phyloP scores from a whole-genome alignment of 2,113 vertebrate genomes.

The Gobio gobio region DNA sequence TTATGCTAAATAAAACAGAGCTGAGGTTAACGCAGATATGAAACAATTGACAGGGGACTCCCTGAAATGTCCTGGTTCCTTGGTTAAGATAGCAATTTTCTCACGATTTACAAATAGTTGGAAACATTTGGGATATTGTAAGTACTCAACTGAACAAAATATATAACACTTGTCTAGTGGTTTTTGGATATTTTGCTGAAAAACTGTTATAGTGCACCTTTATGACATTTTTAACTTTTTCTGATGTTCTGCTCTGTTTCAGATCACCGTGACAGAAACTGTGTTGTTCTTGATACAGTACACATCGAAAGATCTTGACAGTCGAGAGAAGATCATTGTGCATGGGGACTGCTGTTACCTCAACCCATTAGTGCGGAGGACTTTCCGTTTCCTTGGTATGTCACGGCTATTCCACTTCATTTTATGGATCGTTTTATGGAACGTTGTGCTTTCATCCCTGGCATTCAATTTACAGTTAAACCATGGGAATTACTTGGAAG shows the following conservation, averaged over 20 bases:
- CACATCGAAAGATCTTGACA: constrained; percentile 95
- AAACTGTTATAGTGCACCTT: too few relatives aligned
- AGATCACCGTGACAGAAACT: constrained; percentile 96
- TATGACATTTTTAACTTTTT: not conserved
- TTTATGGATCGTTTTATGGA: constrained; percentile 11
- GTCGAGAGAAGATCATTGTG: constrained; percentile 92
- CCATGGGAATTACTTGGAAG: not conserved
- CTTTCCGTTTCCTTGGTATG: constrained; percentile 95
- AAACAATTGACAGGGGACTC: too few relatives aligned
- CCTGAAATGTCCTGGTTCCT: too few relatives aligned
- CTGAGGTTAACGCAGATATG: too few relatives aligned
- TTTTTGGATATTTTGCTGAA: too few relatives aligned
- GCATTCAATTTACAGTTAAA: constrained; percentile 26
- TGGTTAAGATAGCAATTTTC: too few relatives aligned
- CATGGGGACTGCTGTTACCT: constrained; percentile 98
- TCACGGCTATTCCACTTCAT: constrained; percentile 37
- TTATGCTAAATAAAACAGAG: too few relatives aligned
- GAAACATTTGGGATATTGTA: too few relatives aligned
- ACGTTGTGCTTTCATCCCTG: constrained; percentile 13
- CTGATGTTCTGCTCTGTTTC: constrained; percentile 65
- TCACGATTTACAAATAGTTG: too few relatives aligned
- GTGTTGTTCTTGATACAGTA: constrained; percentile 96
- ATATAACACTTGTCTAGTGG: too few relatives aligned
- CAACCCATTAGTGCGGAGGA: constrained; percentile 94
- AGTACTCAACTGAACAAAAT: too few relatives aligned